phyloP scores from a whole-genome alignment of 2,888 invertebrate genomes.

The Drosophila atripex region DNA sequence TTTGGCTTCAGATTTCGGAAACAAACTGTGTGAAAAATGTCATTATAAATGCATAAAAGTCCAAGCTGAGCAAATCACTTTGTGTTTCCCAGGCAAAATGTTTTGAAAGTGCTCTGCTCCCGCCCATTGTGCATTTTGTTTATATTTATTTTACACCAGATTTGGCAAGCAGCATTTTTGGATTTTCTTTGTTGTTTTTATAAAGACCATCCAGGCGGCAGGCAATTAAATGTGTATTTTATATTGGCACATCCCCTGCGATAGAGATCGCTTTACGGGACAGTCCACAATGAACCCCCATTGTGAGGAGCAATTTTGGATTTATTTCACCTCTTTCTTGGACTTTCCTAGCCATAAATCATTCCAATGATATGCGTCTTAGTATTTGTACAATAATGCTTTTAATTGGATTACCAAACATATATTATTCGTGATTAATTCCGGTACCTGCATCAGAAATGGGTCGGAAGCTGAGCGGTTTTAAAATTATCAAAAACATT shows the following conservation, averaged over 20 bases:
- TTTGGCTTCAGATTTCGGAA: conserved; percentile 34
- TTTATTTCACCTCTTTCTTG: conserved; percentile 11
- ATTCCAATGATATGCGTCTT: conserved; percentile 28
- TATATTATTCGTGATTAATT: conserved; percentile 8
- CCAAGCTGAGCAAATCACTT: conserved; percentile 31
- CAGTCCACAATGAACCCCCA: conserved; percentile 15
- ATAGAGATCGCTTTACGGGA: conserved; percentile 32
- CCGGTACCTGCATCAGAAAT: conserved; percentile 31
- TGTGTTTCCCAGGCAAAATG: conserved; percentile 49
- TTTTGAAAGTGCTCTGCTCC: conserved; percentile 53
- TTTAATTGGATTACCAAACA: conserved; percentile 29
- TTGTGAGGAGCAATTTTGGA: conserved; percentile 32
- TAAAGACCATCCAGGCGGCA: conserved; percentile 16
- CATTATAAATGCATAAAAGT: conserved; percentile 63
- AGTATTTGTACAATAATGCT: conserved; percentile 49
- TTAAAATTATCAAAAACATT: conserved; percentile 2
- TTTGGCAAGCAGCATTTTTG: conserved; percentile 30
- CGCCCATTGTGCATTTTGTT: conserved; percentile 43
- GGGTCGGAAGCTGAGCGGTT: conserved; percentile 14
- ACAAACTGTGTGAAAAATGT: conserved; percentile 71
- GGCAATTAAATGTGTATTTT: conserved; percentile 50
- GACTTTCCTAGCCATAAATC: conserved; percentile 29
- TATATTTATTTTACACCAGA: conserved; percentile 44
- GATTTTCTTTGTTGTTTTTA: conserved; percentile 18
- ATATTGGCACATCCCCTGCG: conserved; percentile 55